These are phyloP conservation scores for Thyatira batis DNA, from an alignment of 2,888 invertebrate species.

Conservation along the genomic window DNA sequence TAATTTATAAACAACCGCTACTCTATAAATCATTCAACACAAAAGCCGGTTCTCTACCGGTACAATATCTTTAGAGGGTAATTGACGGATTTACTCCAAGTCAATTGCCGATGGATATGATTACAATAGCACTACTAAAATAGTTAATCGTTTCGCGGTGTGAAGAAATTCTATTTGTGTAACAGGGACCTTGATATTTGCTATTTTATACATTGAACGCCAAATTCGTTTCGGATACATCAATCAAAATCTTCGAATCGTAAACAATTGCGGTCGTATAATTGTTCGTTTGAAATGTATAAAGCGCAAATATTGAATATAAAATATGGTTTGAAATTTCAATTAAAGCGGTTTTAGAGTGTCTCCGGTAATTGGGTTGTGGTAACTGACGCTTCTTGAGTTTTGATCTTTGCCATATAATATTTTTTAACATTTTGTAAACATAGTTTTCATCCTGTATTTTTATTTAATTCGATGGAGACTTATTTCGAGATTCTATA, in stretches of 20 bases:
- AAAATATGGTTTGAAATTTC: not conserved
- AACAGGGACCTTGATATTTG: constrained; percentile 4
- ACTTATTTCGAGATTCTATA: too few relatives aligned
- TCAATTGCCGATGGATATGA: not conserved
- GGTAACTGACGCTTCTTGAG: not conserved
- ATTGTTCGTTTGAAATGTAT: constrained; percentile 32
- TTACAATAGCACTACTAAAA: not conserved
- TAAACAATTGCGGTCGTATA: constrained; percentile 29
- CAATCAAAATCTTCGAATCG: constrained; percentile 27
- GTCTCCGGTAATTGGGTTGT: constrained; percentile 2
- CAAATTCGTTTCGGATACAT: constrained; percentile 27
- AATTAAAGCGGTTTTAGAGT: constrained; percentile 6
- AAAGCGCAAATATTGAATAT: constrained; percentile 7
- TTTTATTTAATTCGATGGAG: too few relatives aligned
- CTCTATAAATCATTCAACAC: not conserved
- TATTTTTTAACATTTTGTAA: too few relatives aligned
- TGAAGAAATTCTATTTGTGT: not conserved
- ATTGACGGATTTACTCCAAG: not conserved
- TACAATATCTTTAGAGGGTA: not conserved
- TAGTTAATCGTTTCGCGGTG: not conserved
- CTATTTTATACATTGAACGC: constrained; percentile 4
- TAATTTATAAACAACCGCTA: not conserved
- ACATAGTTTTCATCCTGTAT: too few relatives aligned
- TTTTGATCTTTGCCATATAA: not conserved
- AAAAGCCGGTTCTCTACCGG: not conserved